phyloP scores from a whole-genome alignment of 2,113 vertebrate genomes.

The Heptranchias perlo region DNA sequence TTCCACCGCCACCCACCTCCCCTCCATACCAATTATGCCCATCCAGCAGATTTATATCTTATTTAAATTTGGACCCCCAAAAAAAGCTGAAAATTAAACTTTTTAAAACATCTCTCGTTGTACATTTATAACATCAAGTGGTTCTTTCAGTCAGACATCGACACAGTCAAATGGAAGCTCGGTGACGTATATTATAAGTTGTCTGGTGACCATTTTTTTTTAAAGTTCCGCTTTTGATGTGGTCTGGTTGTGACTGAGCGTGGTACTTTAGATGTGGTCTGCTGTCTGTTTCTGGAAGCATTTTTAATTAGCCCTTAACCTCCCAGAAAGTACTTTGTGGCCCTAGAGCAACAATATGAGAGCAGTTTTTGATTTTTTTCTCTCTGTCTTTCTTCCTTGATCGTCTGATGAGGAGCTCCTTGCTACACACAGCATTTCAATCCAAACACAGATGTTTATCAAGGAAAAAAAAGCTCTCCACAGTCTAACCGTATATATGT shows the following conservation, averaged over 20 bases:
- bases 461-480: not conserved
- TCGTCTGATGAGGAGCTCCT: not conserved
- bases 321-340: constrained; percentile 62
- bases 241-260: constrained; percentile 68
- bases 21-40: constrained; percentile 48
- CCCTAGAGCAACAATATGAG: constrained; percentile 61
- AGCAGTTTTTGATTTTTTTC: constrained; percentile 53
- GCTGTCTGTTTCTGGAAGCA: constrained; percentile 74
- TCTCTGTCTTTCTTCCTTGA: not conserved
- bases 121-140: constrained; percentile 43
- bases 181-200: constrained; percentile 57
- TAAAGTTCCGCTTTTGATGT: constrained; percentile 70
- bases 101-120: not conserved
- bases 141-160: constrained; percentile 50
- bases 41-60: constrained; percentile 49
- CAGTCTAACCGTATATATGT: not conserved
- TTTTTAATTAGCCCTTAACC: constrained; percentile 73
- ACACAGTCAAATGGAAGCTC: constrained; percentile 57
- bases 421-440: not conserved
- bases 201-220: constrained; percentile 62
- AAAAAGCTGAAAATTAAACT: not conserved
- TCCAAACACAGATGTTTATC: constrained; percentile 8
- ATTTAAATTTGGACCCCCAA: not conserved
- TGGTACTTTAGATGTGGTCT: constrained; percentile 75
- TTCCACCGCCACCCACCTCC: constrained; percentile 35